phyloP scores from a whole-genome alignment of 2,888 invertebrate species.

The Microplitis manilae region DNA sequence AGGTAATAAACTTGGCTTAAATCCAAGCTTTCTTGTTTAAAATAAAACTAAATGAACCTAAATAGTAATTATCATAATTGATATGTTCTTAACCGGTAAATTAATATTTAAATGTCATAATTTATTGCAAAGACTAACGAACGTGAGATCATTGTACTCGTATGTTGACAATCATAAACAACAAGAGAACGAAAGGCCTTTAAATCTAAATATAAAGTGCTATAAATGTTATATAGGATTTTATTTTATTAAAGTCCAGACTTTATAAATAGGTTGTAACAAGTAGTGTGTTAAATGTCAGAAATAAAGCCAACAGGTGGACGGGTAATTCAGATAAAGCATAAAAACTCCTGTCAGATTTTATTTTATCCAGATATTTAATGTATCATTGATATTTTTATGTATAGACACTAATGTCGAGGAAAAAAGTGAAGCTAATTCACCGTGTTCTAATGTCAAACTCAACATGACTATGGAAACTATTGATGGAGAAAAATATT shows the following conservation, averaged over 20 bases:
- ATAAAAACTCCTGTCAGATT: background rate
- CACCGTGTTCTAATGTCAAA: slow-evolving; percentile 59
- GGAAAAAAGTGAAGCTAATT: slow-evolving; percentile 27
- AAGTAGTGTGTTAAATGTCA: background rate
- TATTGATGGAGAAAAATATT: slow-evolving; percentile 75
- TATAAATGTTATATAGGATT: background rate
- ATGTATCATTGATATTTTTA: no score
- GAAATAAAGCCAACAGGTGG: background rate
- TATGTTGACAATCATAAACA: background rate
- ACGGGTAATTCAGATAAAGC: background rate
- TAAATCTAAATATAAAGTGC: background rate
- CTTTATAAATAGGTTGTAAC: background rate
- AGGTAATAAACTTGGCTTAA: background rate
- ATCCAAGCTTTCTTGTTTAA: background rate
- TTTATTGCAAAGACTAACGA: background rate
- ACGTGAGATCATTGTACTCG: background rate
- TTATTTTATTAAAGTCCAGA: background rate
- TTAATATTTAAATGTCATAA: background rate
- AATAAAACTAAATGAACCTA: background rate
- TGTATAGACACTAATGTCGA: background rate
- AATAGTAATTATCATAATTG: background rate
- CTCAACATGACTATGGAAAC: slow-evolving; percentile 76
- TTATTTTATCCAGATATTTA: background rate
- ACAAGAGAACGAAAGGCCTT: background rate
- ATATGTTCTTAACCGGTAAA: background rate